phyloP scores from a whole-genome alignment of 1,140 invertebrate genomes.

The Steinernema feltiae region DNA sequence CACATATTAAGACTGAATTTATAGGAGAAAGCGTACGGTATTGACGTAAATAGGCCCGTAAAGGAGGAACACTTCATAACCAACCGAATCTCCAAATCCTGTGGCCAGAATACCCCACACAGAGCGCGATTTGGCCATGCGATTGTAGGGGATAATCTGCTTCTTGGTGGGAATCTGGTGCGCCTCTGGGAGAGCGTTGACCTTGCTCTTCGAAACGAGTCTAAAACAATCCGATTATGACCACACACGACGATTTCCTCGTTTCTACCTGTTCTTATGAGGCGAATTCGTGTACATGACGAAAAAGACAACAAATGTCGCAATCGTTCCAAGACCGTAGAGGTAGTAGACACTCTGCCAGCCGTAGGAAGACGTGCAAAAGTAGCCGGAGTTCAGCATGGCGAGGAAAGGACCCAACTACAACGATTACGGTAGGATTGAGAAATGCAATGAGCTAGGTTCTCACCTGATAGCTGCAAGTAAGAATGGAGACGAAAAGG shows the following conservation, averaged over 20 bases:
- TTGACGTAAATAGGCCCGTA: not conserved
- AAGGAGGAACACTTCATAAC: not conserved
- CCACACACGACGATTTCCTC: not conserved
- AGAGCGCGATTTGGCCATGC: not conserved
- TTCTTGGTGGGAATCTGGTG: not conserved
- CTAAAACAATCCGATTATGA: not conserved
- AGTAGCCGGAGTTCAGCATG: not conserved
- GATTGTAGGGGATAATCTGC: not conserved
- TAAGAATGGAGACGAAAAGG: not conserved
- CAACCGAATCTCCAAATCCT: not conserved
- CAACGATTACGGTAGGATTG: not conserved
- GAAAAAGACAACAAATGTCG: not conserved
- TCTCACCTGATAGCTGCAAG: constrained; percentile 1
- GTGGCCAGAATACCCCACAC: not conserved
- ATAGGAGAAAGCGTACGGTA: not conserved
- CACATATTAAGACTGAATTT: not conserved
- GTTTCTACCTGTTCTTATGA: not conserved
- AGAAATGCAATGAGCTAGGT: no score
- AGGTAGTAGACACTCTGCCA: not conserved
- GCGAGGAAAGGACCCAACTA: not conserved
- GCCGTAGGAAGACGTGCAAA: not conserved
- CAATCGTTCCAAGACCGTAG: not conserved
- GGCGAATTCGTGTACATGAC: not conserved
- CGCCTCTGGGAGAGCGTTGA: not conserved
- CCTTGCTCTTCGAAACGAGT: not conserved